phyloP scores from a whole-genome alignment of 2,113 vertebrate genomes.

The Cinclus cinclus region DNA sequence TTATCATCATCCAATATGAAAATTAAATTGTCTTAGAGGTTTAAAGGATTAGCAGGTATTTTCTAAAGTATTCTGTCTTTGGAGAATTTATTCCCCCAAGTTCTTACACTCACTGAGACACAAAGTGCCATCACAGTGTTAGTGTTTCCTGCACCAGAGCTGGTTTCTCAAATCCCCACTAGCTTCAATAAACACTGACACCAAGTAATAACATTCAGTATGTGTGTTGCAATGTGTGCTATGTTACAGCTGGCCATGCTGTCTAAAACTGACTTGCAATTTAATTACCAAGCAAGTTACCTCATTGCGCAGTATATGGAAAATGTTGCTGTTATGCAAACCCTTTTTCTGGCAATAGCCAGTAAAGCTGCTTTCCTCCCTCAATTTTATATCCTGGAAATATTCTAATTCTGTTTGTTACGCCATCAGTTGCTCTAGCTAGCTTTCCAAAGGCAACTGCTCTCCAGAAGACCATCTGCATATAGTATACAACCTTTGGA shows the following conservation, averaged over 20 bases:
- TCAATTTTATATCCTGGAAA: constrained; percentile 8
- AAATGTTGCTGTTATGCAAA: constrained; percentile 8
- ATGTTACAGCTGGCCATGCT: background rate
- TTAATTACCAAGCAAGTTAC: constrained; percentile 27
- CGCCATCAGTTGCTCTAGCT: background rate
- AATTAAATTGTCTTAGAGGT: background rate
- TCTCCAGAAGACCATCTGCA: background rate
- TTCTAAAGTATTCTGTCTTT: background rate
- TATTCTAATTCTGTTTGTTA: constrained; percentile 5
- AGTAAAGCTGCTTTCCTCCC: background rate
- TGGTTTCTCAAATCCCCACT: constrained; percentile 19
- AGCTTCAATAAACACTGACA: constrained; percentile 28
- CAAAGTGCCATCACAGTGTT: background rate
- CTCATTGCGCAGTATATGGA: background rate
- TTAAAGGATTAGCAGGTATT: constrained; percentile 22
- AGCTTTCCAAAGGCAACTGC: background rate
- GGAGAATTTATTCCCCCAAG: background rate
- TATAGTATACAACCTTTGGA: background rate
- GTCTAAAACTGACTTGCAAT: background rate
- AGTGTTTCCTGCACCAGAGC: background rate
- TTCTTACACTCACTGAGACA: background rate
- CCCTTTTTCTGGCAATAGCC: constrained; percentile 11
- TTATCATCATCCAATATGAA: background rate
- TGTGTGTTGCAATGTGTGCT: constrained; percentile 24
- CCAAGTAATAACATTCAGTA: background rate